A percentile compares a stretch with the other conserved stretches of the same genome.
phyloP scores from a whole-genome alignment of 2,797 vertebrate species.

The Amblyraja radiata region DNA sequence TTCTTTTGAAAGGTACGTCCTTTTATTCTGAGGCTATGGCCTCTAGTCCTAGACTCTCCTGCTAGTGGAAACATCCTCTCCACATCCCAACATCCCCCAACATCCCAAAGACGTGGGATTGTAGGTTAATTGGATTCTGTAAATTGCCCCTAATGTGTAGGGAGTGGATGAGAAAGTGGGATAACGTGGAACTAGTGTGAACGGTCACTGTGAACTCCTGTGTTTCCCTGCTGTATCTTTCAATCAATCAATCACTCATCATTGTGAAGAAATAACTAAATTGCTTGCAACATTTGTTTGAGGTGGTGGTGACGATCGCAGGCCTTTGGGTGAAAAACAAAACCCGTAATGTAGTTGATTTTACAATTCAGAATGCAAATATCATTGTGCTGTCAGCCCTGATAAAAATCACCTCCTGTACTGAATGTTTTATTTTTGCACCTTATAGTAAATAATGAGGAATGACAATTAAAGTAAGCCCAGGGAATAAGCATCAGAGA shows the following conservation, averaged over 20 bases:
- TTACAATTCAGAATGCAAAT: background rate
- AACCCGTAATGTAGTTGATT: background rate
- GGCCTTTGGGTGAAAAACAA: background rate
- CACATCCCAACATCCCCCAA: too few relatives aligned
- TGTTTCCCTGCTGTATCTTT: too few relatives aligned
- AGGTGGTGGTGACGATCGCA: background rate
- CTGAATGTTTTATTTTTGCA: constrained; percentile 61
- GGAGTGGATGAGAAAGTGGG: too few relatives aligned
- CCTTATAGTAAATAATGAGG: constrained; percentile 68
- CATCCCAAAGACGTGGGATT: too few relatives aligned
- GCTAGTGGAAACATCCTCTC: too few relatives aligned
- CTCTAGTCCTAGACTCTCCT: too few relatives aligned
- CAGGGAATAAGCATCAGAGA: constrained; percentile 61
- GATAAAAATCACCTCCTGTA: constrained; percentile 53
- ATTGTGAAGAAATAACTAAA: background rate
- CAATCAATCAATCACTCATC: background rate
- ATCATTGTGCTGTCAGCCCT: constrained; percentile 42
- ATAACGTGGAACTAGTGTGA: too few relatives aligned
- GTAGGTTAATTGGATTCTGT: too few relatives aligned
- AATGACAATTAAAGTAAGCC: constrained; percentile 64
- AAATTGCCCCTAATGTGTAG: too few relatives aligned
- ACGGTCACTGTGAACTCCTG: too few relatives aligned
- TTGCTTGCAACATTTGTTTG: background rate
- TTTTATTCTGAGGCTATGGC: too few relatives aligned
- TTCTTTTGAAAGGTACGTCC: too few relatives aligned